Conservation (phyloP, 92 coral and sea anemone species). For the Epizoanthus stellaris region DNA sequence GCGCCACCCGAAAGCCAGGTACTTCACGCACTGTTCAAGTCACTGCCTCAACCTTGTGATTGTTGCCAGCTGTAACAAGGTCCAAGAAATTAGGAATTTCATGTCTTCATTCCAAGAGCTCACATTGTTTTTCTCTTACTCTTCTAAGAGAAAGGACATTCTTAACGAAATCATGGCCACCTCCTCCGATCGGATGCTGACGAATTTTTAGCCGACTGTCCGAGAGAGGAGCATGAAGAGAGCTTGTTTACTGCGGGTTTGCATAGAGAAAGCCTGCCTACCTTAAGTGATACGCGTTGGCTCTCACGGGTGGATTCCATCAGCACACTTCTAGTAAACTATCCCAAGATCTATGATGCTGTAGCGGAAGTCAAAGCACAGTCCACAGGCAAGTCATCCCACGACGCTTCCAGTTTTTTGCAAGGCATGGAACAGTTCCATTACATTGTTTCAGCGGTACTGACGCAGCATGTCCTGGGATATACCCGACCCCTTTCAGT, state of each 20-base stretch:
- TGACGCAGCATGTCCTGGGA: constrained; percentile 45
- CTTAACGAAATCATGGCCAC: constrained; percentile 26
- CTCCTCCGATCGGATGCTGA: constrained; percentile 44
- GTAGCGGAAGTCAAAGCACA: constrained; percentile 35
- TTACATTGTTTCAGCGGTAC: constrained; percentile 29
- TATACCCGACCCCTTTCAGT: constrained; percentile 55
- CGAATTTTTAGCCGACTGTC: constrained; percentile 7
- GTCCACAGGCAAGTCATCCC: constrained; percentile 50
- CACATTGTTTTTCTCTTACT: constrained; percentile 43
- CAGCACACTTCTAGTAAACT: constrained; percentile 38
- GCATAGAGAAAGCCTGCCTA: not conserved
- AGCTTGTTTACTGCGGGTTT: not conserved
- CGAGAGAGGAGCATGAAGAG: constrained; percentile 27
- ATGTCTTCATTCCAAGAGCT: constrained; percentile 38
- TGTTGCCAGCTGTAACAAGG: constrained; percentile 58
- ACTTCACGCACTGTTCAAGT: constrained; percentile 49
- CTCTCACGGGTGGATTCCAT: constrained; percentile 34
- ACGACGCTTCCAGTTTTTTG: constrained; percentile 46
- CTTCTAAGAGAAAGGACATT: constrained; percentile 54
- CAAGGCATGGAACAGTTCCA: constrained; percentile 48
- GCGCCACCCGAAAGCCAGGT: constrained; percentile 44
- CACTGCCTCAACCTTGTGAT: constrained; percentile 64
- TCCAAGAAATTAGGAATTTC: constrained; percentile 54
- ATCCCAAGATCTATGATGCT: constrained; percentile 25
- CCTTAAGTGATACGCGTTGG: constrained; percentile 22